Evolutionary conservation across 1,140 invertebrate species (phyloP).

Genomic region (Drosophila quadrilineata): DNA sequence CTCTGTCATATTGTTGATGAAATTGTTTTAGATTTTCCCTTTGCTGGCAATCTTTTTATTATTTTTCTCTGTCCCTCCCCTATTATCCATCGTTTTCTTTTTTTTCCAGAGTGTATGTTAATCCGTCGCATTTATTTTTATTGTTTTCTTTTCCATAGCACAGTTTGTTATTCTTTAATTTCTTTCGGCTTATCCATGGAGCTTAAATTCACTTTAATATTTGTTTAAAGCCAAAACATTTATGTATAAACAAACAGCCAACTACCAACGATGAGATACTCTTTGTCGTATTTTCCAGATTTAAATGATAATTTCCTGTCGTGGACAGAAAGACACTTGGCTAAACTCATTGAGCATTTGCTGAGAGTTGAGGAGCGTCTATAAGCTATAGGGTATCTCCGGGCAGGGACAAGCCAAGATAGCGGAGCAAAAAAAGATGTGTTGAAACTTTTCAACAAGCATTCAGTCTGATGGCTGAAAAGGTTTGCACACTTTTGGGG

Average conservation of each 20-base stretch:
- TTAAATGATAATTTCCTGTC: too few relatives aligned
- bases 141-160: conserved; percentile 39
- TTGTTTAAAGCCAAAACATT: too few relatives aligned
- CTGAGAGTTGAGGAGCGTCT: too few relatives aligned
- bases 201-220: conserved; percentile 43
- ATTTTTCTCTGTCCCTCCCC: too few relatives aligned
- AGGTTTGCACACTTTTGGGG: conserved; percentile 35
- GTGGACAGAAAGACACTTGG: too few relatives aligned
- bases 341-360: too few relatives aligned
- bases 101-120: conserved; percentile 10
- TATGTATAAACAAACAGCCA: background rate
- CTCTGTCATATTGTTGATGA: conserved; percentile 30
- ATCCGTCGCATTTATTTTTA: conserved; percentile 26
- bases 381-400: background rate
- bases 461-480: conserved; percentile 30
- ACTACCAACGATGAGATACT: background rate
- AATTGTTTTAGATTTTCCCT: conserved; percentile 59
- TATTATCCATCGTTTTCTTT: too few relatives aligned
- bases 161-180: conserved; percentile 50
- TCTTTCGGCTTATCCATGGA: conserved; percentile 54
- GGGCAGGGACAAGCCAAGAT: too few relatives aligned
- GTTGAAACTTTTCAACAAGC: conserved; percentile 31
- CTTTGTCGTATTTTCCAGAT: too few relatives aligned
- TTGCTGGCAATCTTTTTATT: conserved; percentile 18
- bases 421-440: too few relatives aligned